Evolutionary conservation across 2,888 invertebrate species (phyloP).

Genomic region (Drosophila barbarae): DNA sequence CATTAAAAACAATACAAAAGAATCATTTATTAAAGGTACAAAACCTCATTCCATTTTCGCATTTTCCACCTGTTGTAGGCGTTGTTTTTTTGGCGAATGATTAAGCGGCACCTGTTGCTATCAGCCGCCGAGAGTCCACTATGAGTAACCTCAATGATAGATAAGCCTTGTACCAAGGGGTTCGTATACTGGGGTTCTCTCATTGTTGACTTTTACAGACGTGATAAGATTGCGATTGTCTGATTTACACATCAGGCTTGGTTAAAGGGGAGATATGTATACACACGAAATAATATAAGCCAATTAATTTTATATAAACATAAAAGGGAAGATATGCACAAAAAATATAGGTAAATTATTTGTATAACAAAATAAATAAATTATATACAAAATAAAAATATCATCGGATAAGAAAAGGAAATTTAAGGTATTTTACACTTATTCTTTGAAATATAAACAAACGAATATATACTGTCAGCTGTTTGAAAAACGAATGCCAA

Average conservation of each 20-base stretch:
- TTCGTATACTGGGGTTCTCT: constrained; percentile 38
- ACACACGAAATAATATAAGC: not conserved
- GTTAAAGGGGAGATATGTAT: constrained; percentile 19
- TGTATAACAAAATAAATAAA: no score
- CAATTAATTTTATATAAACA: not conserved
- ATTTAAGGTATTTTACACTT: no score
- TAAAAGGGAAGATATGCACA: not conserved
- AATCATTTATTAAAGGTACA: not conserved
- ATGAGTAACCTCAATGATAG: constrained; percentile 60
- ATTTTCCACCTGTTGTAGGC: constrained; percentile 36
- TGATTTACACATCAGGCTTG: constrained; percentile 16
- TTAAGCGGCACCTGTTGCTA: constrained; percentile 67
- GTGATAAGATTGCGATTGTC: constrained; percentile 62
- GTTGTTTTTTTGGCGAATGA: constrained; percentile 49
- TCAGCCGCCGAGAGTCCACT: constrained; percentile 42
- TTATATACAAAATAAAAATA: no score
- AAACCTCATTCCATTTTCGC: not conserved
- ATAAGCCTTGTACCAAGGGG: constrained; percentile 49
- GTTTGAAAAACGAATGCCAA: not conserved
- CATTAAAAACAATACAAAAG: no score
- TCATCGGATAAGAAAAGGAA: no score
- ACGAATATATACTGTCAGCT: no score
- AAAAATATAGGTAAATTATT: not conserved
- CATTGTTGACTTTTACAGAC: constrained; percentile 53
- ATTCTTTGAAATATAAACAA: no score